These are phyloP conservation scores for Mus pahari DNA, from an alignment of 2,113 vertebrate genomes.

Conservation along the genomic window DNA sequence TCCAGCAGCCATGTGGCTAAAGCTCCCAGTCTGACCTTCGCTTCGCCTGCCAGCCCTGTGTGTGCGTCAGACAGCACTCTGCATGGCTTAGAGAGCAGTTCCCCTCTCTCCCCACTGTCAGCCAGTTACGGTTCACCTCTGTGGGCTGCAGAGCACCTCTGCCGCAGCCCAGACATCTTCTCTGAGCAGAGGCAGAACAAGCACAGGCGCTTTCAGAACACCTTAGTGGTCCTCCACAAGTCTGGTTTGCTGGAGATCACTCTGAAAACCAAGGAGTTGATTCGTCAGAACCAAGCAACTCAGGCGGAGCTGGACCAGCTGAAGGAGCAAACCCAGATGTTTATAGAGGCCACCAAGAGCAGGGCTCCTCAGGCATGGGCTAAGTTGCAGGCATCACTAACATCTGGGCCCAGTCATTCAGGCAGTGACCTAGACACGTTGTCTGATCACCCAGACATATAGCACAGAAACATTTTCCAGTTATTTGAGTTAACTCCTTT, in stretches of 20 bases:
- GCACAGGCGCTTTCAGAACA: slow-evolving; percentile 93
- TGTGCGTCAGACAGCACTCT: slow-evolving; percentile 80
- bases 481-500: slow-evolving; percentile 68
- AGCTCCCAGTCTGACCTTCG: slow-evolving; percentile 79
- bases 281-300: slow-evolving; percentile 93
- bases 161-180: slow-evolving; percentile 80
- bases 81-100: slow-evolving; percentile 73
- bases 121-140: slow-evolving; percentile 77
- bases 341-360: slow-evolving; percentile 91
- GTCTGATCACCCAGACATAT: slow-evolving; percentile 78
- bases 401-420: slow-evolving; percentile 64
- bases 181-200: slow-evolving; percentile 84
- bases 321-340: slow-evolving; percentile 92
- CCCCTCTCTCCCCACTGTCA: slow-evolving; percentile 66
- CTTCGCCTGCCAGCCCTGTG: slow-evolving; percentile 84
- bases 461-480: slow-evolving; percentile 62
- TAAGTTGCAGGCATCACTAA: slow-evolving; percentile 90
- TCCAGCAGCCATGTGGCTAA: slow-evolving; percentile 81
- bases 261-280: slow-evolving; percentile 95
- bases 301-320: slow-evolving; percentile 92
- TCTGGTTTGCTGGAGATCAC: slow-evolving; percentile 94
- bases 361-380: slow-evolving; percentile 92
- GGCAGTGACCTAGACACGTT: slow-evolving; percentile 71
- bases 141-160: slow-evolving; percentile 81
- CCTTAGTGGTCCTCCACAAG: slow-evolving; percentile 91